Evolutionary conservation across 2,888 invertebrate genomes (phyloP).

Genomic region (Drosophila merina): DNA sequence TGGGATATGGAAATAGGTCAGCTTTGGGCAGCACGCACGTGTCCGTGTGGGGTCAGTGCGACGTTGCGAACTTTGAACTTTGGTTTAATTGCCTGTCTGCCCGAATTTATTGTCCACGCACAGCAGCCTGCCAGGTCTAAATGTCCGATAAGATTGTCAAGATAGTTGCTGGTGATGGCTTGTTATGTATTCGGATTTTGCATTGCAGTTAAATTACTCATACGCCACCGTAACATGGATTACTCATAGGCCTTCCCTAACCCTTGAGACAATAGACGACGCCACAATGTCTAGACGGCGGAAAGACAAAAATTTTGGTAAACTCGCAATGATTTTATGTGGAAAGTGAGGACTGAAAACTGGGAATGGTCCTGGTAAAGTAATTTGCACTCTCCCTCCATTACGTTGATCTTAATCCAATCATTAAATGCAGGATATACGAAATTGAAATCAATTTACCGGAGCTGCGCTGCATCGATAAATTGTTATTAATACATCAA

Average conservation of each 20-base stretch:
- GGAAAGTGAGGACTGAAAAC: background rate
- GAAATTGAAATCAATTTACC: constrained; percentile 55
- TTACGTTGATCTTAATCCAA: constrained; percentile 44
- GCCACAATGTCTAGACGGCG: constrained; percentile 69
- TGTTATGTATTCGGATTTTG: background rate
- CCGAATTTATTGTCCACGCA: constrained; percentile 46
- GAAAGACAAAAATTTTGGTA: constrained; percentile 27
- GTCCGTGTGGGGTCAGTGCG: constrained; percentile 19
- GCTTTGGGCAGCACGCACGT: constrained; percentile 40
- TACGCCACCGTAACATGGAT: constrained; percentile 54
- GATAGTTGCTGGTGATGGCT: constrained; percentile 1
- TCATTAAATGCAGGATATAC: constrained; percentile 46
- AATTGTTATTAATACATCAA: constrained; percentile 43
- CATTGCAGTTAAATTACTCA: constrained; percentile 60
- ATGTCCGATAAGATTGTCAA: background rate
- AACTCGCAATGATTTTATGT: background rate
- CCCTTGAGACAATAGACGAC: constrained; percentile 34
- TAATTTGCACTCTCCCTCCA: background rate
- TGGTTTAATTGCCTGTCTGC: constrained; percentile 75
- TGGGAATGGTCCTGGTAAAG: background rate
- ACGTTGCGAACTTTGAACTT: constrained; percentile 80
- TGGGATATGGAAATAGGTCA: constrained; percentile 61
- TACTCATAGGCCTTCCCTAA: constrained; percentile 59
- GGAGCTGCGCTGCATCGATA: constrained; percentile 41
- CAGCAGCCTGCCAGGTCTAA: constrained; percentile 1